Evolutionary conservation across 2,113 vertebrate genomes (phyloP), one percentile per base, ranked within the genome.

Genomic region (Cyanoliseus patagonus): DNA sequence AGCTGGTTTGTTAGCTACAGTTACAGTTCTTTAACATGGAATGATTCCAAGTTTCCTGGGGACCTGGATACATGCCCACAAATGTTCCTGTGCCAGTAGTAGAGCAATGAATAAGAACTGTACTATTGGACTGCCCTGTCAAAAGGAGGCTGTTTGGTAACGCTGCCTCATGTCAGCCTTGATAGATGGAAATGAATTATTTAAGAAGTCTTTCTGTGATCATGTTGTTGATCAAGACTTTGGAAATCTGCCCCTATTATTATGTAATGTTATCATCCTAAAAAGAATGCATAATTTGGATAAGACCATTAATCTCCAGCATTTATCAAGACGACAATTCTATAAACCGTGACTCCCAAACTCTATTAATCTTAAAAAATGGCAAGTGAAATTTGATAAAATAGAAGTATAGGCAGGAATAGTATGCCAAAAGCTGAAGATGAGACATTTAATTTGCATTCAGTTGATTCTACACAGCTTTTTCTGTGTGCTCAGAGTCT

Each of bases 201-300:
- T 68, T 79, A 69, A 81, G 59, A 74, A 83, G 66, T 27, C 78
- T 85, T 90, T 80, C 42, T 70, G 19, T 37, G 44, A 74, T 88
- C 88, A 75, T 72, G 81, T 68, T 63, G 83, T 92, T 83, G 90
- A 77, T 90, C 87, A 83, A 94, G 95, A 95, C 93, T 91, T 86
- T 95, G 94, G 96, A 97, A 95, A 96, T 83, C 70, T 94, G 96
- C 77, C 91, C 83, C 85, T 86, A 75, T 94, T 92, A 96, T 94
- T 85, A 92, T 67, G 73, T 88, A 91, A 94, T 74, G 68, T 49
- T 59, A 81, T 92, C 91, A 87, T 89, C 91, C 84, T 87, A 88
- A 94, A 92, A 92, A 93, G 95, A 91, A 51, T 73, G 78, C 44
- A 59, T 81, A 62, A 88, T 84, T 49, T 88, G 80, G 67, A 73